phyloP scores from a whole-genome alignment of 1,140 invertebrate species.

The Ectropis grisescens region DNA sequence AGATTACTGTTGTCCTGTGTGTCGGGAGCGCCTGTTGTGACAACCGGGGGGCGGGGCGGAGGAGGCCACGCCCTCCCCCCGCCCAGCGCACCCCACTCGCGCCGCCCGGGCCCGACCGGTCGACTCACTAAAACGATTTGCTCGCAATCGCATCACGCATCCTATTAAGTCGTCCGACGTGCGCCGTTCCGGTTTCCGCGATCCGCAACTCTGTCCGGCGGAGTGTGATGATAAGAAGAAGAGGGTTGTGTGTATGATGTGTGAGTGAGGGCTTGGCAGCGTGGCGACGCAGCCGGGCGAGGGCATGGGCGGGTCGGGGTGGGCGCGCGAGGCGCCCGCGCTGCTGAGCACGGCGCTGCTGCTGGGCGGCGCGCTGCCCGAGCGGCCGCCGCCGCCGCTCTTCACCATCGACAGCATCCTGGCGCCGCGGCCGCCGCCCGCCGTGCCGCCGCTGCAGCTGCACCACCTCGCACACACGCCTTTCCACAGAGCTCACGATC shows the following conservation, averaged over 20 bases:
- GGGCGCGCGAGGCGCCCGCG: constrained; percentile 45
- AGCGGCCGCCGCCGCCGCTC: constrained; percentile 73
- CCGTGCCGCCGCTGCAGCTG: constrained; percentile 59
- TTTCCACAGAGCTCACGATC: constrained; percentile 76
- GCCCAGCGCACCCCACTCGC: constrained; percentile 29
- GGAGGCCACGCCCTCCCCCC: constrained; percentile 25
- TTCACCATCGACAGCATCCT: constrained; percentile 88
- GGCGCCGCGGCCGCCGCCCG: constrained; percentile 72
- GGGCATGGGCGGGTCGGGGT: constrained; percentile 23
- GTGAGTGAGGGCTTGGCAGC: constrained; percentile 9
- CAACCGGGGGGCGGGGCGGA: constrained; percentile 46
- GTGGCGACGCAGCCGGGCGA: constrained; percentile 15
- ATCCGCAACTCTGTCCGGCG: no score
- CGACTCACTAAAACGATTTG: constrained; percentile 55
- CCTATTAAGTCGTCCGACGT: constrained; percentile 30
- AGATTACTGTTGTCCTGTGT: constrained; percentile 55
- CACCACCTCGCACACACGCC: constrained; percentile 57
- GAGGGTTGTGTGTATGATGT: no score
- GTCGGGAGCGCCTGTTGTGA: constrained; percentile 58
- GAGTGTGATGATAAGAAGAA: no score
- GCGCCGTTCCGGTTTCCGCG: constrained; percentile 3
- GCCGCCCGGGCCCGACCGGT: constrained; percentile 18
- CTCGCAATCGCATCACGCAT: constrained; percentile 56
- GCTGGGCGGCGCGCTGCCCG: constrained; percentile 49
- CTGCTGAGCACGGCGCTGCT: constrained; percentile 57